A percentile compares a stretch with the other conserved stretches of the same genome.
Conservation (phyloP, 2,888 invertebrate genomes). For the Drosophila helvetica region DNA sequence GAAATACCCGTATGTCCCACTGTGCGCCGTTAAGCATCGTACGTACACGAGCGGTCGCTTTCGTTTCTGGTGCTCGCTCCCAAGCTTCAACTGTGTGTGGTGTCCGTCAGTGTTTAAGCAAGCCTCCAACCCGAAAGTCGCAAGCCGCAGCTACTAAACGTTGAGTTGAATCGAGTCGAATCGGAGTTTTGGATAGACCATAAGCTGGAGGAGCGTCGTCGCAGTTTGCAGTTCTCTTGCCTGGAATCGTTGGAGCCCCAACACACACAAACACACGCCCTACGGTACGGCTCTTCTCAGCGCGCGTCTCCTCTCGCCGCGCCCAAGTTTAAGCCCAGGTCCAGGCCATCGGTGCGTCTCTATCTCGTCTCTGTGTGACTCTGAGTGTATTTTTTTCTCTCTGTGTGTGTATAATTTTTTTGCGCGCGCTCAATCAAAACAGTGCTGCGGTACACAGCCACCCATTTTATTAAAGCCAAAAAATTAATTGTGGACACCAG, state of each 20-base stretch:
- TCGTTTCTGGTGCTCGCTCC: too few relatives aligned
- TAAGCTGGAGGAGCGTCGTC: slow-evolving; percentile 12
- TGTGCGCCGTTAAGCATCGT: too few relatives aligned
- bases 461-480: slow-evolving; percentile 14
- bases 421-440: slow-evolving; percentile 79
- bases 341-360: slow-evolving; percentile 64
- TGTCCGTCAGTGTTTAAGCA: too few relatives aligned
- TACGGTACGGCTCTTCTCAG: slow-evolving; percentile 6
- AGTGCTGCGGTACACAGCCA: slow-evolving; percentile 39
- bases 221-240: slow-evolving; percentile 38
- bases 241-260: slow-evolving; percentile 56
- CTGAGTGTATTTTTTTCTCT: slow-evolving; percentile 18
- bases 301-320: slow-evolving; percentile 49
- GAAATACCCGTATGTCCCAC: too few relatives aligned
- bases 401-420: slow-evolving; percentile 75
- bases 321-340: slow-evolving; percentile 25
- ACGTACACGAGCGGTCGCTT: too few relatives aligned
- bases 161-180: slow-evolving; percentile 29
- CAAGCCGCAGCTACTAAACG: not conserved
- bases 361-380: slow-evolving; percentile 29
- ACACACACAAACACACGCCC: slow-evolving; percentile 24
- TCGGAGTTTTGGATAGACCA: not conserved
- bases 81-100: too few relatives aligned
- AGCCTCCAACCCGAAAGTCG: not conserved
- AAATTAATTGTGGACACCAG: slow-evolving; percentile 22